phyloP scores from a whole-genome alignment of 1,140 invertebrate genomes.

The Rhizoglyphus robini region DNA sequence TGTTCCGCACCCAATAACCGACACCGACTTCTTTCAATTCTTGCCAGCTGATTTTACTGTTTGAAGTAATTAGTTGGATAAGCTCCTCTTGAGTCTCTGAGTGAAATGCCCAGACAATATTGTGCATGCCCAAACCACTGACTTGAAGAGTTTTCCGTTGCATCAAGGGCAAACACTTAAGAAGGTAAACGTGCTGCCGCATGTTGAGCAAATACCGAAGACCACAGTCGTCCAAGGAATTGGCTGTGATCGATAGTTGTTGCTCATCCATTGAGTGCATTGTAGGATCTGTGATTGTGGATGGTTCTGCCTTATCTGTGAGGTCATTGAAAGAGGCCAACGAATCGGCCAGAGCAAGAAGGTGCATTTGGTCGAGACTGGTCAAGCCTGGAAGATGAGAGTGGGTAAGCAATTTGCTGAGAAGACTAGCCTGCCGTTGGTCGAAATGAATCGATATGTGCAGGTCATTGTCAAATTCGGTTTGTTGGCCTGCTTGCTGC shows the following conservation, averaged over 20 bases:
- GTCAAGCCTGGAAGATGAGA: conserved; percentile 91
- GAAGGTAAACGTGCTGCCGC: conserved; percentile 92
- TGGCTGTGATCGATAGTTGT: conserved; percentile 33
- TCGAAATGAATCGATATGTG: conserved; percentile 57
- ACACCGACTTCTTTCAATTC: conserved; percentile 79
- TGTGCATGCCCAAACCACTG: conserved; percentile 75
- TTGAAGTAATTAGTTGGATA: conserved; percentile 61
- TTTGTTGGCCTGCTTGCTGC: conserved; percentile 36
- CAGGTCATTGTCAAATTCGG: conserved; percentile 28
- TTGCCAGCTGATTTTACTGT: conserved; percentile 62
- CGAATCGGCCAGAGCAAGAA: conserved; percentile 90
- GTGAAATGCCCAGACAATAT: conserved; percentile 97
- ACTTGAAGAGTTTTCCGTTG: conserved; percentile 74
- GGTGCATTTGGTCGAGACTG: conserved; percentile 96
- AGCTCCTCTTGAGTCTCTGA: conserved; percentile 95
- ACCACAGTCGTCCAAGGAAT: conserved; percentile 93
- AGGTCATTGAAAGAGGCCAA: conserved; percentile 55
- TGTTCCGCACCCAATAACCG: conserved; percentile 91
- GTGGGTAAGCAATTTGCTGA: conserved; percentile 64
- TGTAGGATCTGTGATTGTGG: conserved; percentile 13
- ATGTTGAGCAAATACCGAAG: conserved; percentile 88
- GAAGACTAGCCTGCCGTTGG: conserved; percentile 56
- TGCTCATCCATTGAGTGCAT: neutral
- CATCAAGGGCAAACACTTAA: conserved; percentile 70
- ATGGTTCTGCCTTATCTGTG: neutral